Evolutionary conservation across 2,113 vertebrate genomes (phyloP), one percentile per base, ranked within the genome.

Genomic region (Copsychus sechellarum): DNA sequence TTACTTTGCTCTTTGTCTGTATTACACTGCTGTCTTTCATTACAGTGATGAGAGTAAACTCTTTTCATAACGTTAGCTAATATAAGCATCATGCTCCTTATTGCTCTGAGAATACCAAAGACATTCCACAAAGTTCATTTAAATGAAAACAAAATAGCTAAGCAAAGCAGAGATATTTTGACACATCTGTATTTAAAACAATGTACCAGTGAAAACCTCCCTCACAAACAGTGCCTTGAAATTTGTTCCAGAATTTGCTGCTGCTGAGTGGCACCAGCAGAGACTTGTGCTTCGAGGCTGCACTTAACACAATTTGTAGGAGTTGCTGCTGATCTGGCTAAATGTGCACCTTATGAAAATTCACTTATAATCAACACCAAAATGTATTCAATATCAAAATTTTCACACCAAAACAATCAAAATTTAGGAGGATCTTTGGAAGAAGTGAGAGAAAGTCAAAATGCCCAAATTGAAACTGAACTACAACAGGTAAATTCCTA

Each of bases 81-180:
- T 92, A 65, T 16, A 95, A 85, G 73, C 2, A 0, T 82, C 83
- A 71, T 2, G 15, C 64, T 90, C 51, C 85, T 94, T 92, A 96
- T 80, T 81, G 74, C 82, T 90, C 90, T 60, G 60, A 90, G 88
- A 93, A 90, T 81, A 56, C 47, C 40, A 51, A 61, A 93, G 81
- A 93, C 58, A 88, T 47, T 92, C 91, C 67, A 66, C 24, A 34
- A 96, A 95, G 43, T 92, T 94, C 31, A 81, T 92, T 91, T 92
- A 96, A 94, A 87, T 70, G 78, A 90, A 92, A 95, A 93, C 92
- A 92, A 95, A 96, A 88, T 26, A 90, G 92, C 80, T 92, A 86
- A 92, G 82, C 67, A 88, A 70, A 9, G 34, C 11, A 70, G 64
- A 92, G 33, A 28, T 83, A 83, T 90, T 95, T 92, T 95, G 92